These are phyloP conservation scores for Rhabdomys pumilio DNA, from an alignment of 2,797 vertebrate species.

Conservation along the genomic window DNA sequence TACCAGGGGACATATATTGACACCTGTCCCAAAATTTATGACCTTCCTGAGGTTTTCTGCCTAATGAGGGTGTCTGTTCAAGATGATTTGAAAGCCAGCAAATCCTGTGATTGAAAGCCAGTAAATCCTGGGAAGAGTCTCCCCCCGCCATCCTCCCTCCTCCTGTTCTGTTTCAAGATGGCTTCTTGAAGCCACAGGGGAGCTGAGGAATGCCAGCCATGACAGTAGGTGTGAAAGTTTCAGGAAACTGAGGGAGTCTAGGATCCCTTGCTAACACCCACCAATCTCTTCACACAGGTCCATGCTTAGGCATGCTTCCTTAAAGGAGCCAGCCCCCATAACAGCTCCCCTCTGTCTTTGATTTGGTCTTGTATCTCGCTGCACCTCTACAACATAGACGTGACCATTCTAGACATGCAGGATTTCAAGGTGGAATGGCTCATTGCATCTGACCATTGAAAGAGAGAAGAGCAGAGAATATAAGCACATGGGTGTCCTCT, in stretches of 20 bases:
- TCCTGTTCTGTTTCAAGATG: neutral
- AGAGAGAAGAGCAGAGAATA: neutral
- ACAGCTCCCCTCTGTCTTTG: neutral
- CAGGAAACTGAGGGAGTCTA: neutral
- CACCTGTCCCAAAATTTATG: neutral
- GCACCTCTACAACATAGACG: neutral
- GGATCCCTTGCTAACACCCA: neutral
- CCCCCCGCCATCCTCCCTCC: neutral
- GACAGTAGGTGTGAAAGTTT: accelerated
- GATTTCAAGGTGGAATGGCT: neutral
- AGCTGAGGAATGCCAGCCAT: neutral
- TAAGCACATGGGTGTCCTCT: accelerated
- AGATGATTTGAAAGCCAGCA: neutral
- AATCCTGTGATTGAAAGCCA: neutral
- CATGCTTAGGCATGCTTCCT: neutral
- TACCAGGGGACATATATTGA: neutral
- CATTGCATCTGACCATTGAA: neutral
- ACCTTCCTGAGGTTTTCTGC: neutral
- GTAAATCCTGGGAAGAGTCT: neutral
- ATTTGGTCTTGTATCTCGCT: neutral
- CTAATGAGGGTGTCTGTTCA: neutral
- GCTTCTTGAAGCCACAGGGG: neutral
- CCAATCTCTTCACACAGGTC: accelerated
- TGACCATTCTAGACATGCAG: neutral
- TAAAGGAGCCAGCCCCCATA: neutral